Conservation (phyloP, 2,113 vertebrate species). For the Aptenodytes patagonicus region DNA sequence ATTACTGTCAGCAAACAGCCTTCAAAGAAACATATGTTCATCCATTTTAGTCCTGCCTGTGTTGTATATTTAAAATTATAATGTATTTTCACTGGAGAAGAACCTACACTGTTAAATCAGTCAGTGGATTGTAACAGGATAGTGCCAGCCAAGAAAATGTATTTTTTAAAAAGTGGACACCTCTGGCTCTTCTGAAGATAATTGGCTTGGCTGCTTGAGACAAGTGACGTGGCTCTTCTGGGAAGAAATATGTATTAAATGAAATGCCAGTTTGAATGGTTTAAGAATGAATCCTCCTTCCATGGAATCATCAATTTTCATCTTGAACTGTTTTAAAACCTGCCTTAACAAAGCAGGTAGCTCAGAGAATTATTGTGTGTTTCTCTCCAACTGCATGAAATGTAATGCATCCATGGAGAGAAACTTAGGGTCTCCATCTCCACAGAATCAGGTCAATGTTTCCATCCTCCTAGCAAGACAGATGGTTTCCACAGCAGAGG, state of each 20-base stretch:
- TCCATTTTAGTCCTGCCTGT: neutral
- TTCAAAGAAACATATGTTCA: neutral
- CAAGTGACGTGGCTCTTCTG: neutral
- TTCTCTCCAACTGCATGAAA: neutral
- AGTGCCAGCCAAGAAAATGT: neutral
- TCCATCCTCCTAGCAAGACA: neutral
- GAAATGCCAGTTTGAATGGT: neutral
- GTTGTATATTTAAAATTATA: neutral
- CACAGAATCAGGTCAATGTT: neutral
- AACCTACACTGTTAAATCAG: neutral
- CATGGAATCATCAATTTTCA: neutral
- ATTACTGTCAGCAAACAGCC: slow-evolving; percentile 12
- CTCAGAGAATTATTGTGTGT: neutral
- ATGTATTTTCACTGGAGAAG: neutral
- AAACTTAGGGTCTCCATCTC: neutral
- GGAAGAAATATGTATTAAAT: neutral
- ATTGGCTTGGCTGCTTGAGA: neutral
- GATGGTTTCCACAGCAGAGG: neutral
- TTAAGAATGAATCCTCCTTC: neutral
- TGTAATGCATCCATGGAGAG: neutral
- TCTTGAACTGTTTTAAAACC: neutral
- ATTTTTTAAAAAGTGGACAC: neutral
- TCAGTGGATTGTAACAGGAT: neutral
- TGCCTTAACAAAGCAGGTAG: neutral
- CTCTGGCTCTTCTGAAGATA: neutral